Evolutionary conservation across 2,797 vertebrate genomes (phyloP).

Genomic region (Acanthurus lineatus): DNA sequence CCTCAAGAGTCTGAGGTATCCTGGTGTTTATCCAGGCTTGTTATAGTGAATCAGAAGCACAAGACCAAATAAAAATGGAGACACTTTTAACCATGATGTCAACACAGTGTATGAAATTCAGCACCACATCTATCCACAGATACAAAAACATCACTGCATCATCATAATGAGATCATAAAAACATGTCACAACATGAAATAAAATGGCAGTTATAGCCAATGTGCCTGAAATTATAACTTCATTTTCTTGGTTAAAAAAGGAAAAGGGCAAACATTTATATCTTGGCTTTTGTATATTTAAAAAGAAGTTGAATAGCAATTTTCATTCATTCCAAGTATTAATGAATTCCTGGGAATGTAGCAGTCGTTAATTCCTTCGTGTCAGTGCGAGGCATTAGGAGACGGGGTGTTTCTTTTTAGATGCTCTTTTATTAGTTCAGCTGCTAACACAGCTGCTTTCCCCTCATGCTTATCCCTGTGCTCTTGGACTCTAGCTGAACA

Average conservation of each 20-base stretch:
- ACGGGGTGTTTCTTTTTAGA: conserved; percentile 61
- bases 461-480: conserved; percentile 41
- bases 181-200: conserved; percentile 46
- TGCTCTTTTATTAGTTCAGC: conserved; percentile 70
- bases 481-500: conserved; percentile 61
- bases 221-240: conserved; percentile 54
- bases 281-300: conserved; percentile 45
- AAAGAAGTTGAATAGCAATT: conserved; percentile 42
- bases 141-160: conserved; percentile 12
- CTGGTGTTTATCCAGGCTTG: neutral
- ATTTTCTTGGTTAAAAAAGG: conserved; percentile 45
- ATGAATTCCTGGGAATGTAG: conserved; percentile 60
- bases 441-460: conserved; percentile 69
- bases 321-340: conserved; percentile 56
- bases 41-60: neutral
- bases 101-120: neutral
- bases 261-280: conserved; percentile 47
- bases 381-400: conserved; percentile 57
- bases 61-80: neutral
- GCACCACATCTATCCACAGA: neutral
- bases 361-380: conserved; percentile 51
- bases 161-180: conserved; percentile 49
- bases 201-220: conserved; percentile 51
- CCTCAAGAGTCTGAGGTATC: neutral
- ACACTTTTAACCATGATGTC: neutral